Base-by-base conservation (phyloP, 1,140 invertebrate genomes). In the Heterodera carotae region DNA sequence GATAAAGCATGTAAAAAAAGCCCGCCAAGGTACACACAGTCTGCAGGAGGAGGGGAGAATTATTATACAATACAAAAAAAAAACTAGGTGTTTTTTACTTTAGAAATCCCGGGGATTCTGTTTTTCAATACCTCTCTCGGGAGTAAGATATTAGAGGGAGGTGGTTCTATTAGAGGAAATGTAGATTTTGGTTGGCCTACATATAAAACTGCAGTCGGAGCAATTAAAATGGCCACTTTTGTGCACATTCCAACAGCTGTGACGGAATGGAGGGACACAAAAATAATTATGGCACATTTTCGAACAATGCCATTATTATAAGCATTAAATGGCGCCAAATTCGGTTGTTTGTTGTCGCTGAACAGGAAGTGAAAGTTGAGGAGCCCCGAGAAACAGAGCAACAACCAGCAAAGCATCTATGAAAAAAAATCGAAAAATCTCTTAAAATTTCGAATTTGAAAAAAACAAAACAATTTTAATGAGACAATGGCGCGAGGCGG, bases 211-310 rank as follows among this genome's bases (percentile, higher is more conserved):
- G 59, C 59, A 22, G n/a, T n/a, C 31, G 39, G 39, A 71, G 59
- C 59, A 56, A 71, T 29, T 48, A 71, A 71, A 33, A 53, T 31
- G 7, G 10, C 25, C 18, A 10, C 29, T 43, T 71, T 53, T 56
- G 59, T 56, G 10, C 25, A 22, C 12, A 69, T 18, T 0, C 18
- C 22, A 71, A 71, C 29, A n/a, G 48, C 33, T n/a, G 69, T 15
- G 22, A 71, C 48, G 34, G n/a, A 39, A 71, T 71, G 48, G 10
- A 71, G 43, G 59, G 59, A 71, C 33, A 71, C 33, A 56, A 71
- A 53, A 43, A 39, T n/a, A 53, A 56, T 71, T 71, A 33, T 71
- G 69, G 8, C 48, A 7, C 8, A 25, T 7, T 3, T 53, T 71
- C 48, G 29, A 27, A 48, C n/a, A n/a, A n/a, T 69, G 39, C 53